A percentile compares a stretch with the other conserved stretches of the same genome.
These are phyloP conservation scores for Eira barbara DNA, from an alignment of 2,113 vertebrate genomes.

Conservation along the genomic window DNA sequence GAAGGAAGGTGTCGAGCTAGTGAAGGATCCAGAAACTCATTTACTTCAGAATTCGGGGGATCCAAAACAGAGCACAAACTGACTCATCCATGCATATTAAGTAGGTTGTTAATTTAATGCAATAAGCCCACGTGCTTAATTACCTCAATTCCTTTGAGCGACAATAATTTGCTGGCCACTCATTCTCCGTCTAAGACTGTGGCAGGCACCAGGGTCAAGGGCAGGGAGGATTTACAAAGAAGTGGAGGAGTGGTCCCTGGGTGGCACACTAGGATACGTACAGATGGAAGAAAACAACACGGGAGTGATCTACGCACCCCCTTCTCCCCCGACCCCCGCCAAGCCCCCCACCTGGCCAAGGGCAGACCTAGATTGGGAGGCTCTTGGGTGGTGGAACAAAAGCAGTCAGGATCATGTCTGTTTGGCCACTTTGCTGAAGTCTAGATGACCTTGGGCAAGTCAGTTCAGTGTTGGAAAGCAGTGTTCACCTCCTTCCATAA, in stretches of 20 bases:
- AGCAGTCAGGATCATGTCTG: too few relatives aligned
- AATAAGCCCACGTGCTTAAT: neutral
- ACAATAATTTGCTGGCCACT: neutral
- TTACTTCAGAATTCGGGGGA: neutral
- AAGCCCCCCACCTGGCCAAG: too few relatives aligned
- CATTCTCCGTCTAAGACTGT: neutral
- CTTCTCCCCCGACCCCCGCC: too few relatives aligned
- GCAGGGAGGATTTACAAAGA: neutral
- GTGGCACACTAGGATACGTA: too few relatives aligned
- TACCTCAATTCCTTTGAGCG: neutral
- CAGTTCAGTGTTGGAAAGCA: neutral
- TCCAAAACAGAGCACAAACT: neutral
- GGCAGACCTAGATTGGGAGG: neutral
- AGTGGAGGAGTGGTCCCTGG: neutral
- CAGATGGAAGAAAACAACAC: neutral
- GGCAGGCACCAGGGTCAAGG: neutral
- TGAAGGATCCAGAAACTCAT: neutral
- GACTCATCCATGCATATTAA: neutral
- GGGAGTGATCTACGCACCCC: rapidly evolving
- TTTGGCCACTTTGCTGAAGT: neutral
- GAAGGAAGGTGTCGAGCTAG: neutral
- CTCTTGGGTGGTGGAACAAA: rapidly evolving
- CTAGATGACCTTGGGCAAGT: neutral
- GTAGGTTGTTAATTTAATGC: neutral
- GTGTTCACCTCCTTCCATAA: neutral